phyloP scores from a whole-genome alignment of 2,797 vertebrate species.

The Dendrocincla tyrannina region DNA sequence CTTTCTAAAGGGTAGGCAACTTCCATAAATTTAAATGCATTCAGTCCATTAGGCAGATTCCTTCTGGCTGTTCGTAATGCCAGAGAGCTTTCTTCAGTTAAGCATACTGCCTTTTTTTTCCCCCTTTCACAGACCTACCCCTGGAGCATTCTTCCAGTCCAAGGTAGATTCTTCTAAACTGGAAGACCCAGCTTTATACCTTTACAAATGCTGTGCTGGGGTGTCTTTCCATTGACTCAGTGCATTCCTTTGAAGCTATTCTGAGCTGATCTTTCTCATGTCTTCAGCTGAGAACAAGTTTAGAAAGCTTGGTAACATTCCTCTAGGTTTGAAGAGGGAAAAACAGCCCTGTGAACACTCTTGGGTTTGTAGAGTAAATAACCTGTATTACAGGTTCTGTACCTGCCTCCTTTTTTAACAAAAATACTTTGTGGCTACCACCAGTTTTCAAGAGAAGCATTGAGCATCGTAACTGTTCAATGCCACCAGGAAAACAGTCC shows the following conservation, averaged over 20 bases:
- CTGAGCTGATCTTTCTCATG: neutral
- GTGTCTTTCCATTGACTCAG: neutral
- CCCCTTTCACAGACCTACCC: neutral
- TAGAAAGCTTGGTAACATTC: neutral
- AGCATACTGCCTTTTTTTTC: neutral
- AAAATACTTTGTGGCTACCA: neutral
- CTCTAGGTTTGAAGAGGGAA: neutral
- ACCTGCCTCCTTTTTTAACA: neutral
- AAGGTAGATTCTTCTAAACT: neutral
- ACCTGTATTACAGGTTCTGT: neutral
- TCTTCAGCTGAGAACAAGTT: neutral
- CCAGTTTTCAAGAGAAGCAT: neutral
- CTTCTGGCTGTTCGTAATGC: neutral
- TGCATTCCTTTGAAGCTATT: neutral
- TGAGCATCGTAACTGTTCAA: neutral
- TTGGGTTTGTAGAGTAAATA: neutral
- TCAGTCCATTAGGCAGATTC: neutral
- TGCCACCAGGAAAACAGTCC: neutral
- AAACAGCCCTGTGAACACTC: neutral
- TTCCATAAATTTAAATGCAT: neutral
- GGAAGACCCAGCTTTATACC: neutral
- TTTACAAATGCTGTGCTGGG: neutral
- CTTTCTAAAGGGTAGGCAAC: neutral
- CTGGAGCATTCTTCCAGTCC: neutral
- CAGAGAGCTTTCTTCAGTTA: neutral